Evolutionary conservation across 1,140 invertebrate genomes (phyloP), one percentile per base, ranked within the genome.

Genomic region (Temnothorax longispinosus): DNA sequence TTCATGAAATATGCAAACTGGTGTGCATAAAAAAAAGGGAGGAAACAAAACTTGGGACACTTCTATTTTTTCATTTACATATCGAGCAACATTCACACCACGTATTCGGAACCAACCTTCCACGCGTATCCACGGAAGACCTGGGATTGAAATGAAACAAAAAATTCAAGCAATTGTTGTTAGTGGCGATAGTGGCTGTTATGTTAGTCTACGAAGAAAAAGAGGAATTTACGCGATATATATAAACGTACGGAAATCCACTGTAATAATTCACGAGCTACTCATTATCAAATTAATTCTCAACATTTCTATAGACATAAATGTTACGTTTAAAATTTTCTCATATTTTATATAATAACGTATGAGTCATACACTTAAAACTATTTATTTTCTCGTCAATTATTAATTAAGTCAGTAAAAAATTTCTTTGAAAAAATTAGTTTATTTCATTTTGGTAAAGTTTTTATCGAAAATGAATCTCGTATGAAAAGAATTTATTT

Each of bases 91-190:
- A 85, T 89, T 90, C 88, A 87, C 85, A 88, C 69, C 72, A 85
- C 89, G 92, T 84, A 80, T 92, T 92, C 90, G 81, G 91, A 90
- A 96, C 96, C 96, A 96, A 97, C 96, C 96, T 97, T 96, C 96
- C 96, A 96, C 94, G 95, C 95, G 93, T 96, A 95, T 96, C 96
- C 96, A 94, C 96, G 96, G 95, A 96, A 97, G 96, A 96, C 96
- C 96, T 97, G 95, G 88, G 91, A 92, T 91, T 92, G 94, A 94
- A 95, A 94, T 88, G 86, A 92, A 92, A 91, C 91, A 65, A 94
- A 95, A 92, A 91, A 91, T 91, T 85, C 86, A 94, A 94, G 93
- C 92, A 93, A 85, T 93, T 89, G 77, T 80, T 65, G 86, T 94
- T 94, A 94, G 89, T 94, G 60, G 85, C 86, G 62, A 94, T 95